Evolutionary conservation across 2,113 vertebrate species (phyloP).

Genomic region (Trochalopteron elliotii): DNA sequence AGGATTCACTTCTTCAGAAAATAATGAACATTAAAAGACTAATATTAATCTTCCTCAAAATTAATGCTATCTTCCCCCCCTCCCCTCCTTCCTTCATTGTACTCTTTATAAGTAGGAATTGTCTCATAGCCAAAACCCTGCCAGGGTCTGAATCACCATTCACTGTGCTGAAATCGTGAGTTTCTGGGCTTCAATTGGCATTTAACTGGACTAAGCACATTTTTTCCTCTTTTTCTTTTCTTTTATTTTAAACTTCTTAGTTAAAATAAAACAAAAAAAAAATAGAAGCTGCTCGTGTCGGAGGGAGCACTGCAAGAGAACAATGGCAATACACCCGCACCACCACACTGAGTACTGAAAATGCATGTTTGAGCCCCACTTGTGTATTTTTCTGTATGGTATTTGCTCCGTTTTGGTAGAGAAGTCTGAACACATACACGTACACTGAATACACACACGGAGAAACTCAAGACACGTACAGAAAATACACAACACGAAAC

Average conservation of each 20-base stretch:
- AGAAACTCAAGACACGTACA: neutral
- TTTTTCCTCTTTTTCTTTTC: neutral
- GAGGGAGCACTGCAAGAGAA: conserved; percentile 1
- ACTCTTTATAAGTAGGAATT: conserved; percentile 67
- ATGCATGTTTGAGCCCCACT: neutral
- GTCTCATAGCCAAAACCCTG: conserved; percentile 58
- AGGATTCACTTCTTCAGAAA: conserved; percentile 33
- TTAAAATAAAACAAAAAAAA: neutral
- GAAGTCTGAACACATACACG: neutral
- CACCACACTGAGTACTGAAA: neutral
- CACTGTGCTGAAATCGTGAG: conserved; percentile 57
- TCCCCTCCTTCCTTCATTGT: neutral
- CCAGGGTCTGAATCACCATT: conserved; percentile 66
- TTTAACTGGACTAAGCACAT: neutral
- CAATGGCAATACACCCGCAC: conserved; percentile 12
- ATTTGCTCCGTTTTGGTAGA: neutral
- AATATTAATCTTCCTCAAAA: conserved; percentile 60
- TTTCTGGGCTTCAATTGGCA: conserved; percentile 47
- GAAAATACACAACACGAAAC: conserved; percentile 6
- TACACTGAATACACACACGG: neutral
- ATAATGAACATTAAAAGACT: conserved; percentile 23
- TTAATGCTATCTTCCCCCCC: neutral
- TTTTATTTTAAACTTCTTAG: conserved; percentile 11
- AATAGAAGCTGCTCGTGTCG: neutral
- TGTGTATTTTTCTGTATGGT: neutral